Conservation (phyloP, 2,113 vertebrate species). For the Lucifuga dentata region DNA sequence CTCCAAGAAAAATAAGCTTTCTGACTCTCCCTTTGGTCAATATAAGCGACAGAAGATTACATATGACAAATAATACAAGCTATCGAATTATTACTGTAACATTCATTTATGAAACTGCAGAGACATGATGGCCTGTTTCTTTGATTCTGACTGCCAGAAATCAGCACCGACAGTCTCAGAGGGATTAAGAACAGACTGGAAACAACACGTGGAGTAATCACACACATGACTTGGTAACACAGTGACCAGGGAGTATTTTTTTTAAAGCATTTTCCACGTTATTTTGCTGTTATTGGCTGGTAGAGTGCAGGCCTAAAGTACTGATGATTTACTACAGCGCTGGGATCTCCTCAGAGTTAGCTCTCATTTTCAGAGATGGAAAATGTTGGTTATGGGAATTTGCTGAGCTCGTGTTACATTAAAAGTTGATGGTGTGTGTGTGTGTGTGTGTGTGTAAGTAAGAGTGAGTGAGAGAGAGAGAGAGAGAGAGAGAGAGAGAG, state of each 20-base stretch:
- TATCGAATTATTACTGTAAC: neutral
- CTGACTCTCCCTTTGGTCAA: neutral
- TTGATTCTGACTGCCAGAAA: neutral
- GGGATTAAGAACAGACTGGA: slow-evolving; percentile 1
- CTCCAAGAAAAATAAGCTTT: no score
- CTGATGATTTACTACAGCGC: slow-evolving; percentile 35
- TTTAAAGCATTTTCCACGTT: slow-evolving; percentile 29
- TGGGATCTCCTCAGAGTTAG: slow-evolving; percentile 25
- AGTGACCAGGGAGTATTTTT: slow-evolving; percentile 9
- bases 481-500: no score
- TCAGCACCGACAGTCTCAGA: neutral
- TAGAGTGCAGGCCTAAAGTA: neutral
- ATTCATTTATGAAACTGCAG: slow-evolving; percentile 1
- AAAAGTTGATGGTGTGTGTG: slow-evolving; percentile 3
- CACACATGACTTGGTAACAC: slow-evolving; percentile 7
- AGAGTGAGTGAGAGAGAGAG: neutral
- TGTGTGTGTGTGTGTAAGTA: no score
- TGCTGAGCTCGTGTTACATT: neutral
- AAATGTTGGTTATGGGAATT: slow-evolving; percentile 32
- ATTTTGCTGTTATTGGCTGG: slow-evolving; percentile 7
- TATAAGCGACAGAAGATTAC: slow-evolving; percentile 26
- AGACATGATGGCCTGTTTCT: neutral
- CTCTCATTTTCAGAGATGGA: neutral
- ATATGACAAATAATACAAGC: neutral
- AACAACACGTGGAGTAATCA: slow-evolving; percentile 16